A percentile compares a stretch with the other conserved stretches of the same genome.
Evolutionary conservation across 2,888 invertebrate genomes (phyloP).

Genomic region (Amaurobius ferox): DNA sequence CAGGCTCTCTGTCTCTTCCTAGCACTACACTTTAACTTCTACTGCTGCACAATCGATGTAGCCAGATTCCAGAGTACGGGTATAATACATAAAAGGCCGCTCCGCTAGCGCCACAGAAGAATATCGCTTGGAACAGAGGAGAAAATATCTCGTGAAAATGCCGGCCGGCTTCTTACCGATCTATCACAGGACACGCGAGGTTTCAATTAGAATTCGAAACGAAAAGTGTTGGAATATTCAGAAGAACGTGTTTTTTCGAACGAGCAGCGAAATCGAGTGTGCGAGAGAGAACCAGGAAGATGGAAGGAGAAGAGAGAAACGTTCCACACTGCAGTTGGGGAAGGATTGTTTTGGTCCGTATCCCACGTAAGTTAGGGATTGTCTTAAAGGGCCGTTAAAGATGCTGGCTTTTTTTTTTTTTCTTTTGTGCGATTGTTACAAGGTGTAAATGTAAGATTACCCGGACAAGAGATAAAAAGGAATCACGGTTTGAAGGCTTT

Average conservation of each 20-base stretch:
- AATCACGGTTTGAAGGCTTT: no score
- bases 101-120: conserved; percentile 24
- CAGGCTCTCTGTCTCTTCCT: not conserved
- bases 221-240: conserved; percentile 11
- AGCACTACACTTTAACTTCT: not conserved
- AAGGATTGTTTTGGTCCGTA: not conserved
- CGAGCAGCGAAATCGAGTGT: not conserved
- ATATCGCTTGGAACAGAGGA: not conserved
- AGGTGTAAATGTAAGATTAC: not conserved
- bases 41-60: conserved; percentile 42
- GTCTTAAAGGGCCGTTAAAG: conserved; percentile 7
- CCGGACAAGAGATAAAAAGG: not conserved
- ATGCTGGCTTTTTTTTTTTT: not conserved
- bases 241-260: not conserved
- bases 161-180: not conserved
- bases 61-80: conserved; percentile 62
- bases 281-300: not conserved
- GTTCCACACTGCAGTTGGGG: conserved; percentile 38
- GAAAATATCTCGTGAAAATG: not conserved
- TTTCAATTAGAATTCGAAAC: conserved; percentile 1
- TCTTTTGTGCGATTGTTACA: not conserved
- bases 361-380: conserved; percentile 31
- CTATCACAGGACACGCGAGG: conserved; percentile 1
- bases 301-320: not conserved
- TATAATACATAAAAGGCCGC: conserved; percentile 32